Evolutionary conservation across 2,888 invertebrate genomes (phyloP).

Genomic region (Leucozona laternaria): DNA sequence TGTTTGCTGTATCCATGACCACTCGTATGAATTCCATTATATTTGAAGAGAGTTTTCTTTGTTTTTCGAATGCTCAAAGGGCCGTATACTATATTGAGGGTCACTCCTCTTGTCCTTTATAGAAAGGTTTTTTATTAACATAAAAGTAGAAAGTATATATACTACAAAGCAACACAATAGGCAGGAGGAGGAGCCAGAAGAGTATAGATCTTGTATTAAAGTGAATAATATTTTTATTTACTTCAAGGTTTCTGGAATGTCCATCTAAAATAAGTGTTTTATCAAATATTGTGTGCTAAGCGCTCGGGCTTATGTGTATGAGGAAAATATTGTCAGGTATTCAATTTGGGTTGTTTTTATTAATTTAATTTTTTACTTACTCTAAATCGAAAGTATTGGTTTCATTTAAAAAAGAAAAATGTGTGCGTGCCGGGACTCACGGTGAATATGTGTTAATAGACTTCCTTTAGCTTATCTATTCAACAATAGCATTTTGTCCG

Average conservation of each 20-base stretch:
- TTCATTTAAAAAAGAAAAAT: too few species aligned
- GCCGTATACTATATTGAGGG: neutral
- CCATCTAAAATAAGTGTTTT: neutral
- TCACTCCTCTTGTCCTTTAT: neutral
- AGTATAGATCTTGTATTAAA: too few species aligned
- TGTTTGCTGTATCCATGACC: conserved; percentile 4
- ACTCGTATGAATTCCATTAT: conserved; percentile 27
- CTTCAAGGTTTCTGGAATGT: neutral
- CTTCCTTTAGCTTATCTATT: too few species aligned
- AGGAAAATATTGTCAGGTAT: neutral
- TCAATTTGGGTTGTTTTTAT: neutral
- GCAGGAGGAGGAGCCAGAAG: too few species aligned
- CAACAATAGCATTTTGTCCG: too few species aligned
- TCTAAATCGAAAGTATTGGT: too few species aligned
- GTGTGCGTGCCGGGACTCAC: too few species aligned
- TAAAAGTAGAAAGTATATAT: conserved; percentile 7
- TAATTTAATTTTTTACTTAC: too few species aligned
- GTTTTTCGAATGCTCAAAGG: conserved; percentile 9
- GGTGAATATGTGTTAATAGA: too few species aligned
- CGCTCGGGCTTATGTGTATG: neutral
- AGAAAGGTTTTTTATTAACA: conserved; percentile 20
- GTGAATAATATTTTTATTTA: neutral
- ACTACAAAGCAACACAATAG: neutral
- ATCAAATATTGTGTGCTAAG: neutral
- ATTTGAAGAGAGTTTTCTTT: conserved; percentile 19